phyloP scores from a whole-genome alignment of 2,113 vertebrate genomes.

The Caretta caretta region DNA sequence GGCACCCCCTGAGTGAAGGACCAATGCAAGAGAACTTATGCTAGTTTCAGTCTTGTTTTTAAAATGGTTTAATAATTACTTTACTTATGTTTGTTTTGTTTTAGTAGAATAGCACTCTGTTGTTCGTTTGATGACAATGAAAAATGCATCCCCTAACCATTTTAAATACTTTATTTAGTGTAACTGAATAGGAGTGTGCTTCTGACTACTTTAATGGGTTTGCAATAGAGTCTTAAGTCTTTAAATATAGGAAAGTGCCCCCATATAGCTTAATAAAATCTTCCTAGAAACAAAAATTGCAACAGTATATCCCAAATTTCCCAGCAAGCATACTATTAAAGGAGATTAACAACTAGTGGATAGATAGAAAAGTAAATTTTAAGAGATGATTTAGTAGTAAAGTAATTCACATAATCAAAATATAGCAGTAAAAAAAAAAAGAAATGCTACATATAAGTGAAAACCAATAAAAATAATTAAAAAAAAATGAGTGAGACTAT shows the following conservation, averaged over 20 bases:
- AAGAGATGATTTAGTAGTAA: neutral
- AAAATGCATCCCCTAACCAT: no score
- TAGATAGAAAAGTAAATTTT: neutral
- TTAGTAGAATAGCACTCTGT: no score
- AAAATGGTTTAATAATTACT: no score
- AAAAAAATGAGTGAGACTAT: neutral
- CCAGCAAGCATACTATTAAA: neutral
- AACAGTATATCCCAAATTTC: neutral
- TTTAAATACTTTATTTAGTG: no score
- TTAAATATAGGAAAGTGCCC: neutral
- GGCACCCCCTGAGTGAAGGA: no score
- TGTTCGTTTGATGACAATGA: no score
- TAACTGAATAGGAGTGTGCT: no score
- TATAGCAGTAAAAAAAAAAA: neutral
- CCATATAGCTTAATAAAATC: neutral
- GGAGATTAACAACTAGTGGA: neutral
- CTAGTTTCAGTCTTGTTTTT: no score
- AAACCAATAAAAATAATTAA: neutral
- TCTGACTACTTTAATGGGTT: neutral
- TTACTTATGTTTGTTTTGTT: no score
- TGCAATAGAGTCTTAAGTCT: neutral
- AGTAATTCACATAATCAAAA: neutral
- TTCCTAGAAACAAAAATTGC: neutral
- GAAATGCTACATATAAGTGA: neutral
- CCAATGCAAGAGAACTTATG: no score